Evolutionary conservation across 1,140 invertebrate species (phyloP), one percentile per base, ranked within the genome.

Genomic region (Sitophilus oryzae): DNA sequence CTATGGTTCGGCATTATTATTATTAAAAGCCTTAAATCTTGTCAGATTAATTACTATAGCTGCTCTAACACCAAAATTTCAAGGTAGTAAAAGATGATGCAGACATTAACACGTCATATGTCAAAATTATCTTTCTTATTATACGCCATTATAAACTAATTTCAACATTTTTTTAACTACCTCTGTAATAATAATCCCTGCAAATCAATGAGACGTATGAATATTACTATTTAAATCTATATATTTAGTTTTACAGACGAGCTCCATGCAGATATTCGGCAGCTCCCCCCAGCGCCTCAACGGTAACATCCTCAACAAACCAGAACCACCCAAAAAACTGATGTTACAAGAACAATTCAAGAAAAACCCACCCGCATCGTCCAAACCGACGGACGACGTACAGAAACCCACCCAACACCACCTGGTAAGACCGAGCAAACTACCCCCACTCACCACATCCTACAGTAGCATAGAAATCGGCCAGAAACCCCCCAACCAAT

Each of bases 221-320:
- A n/a, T n/a, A n/a, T n/a, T n/a, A n/a, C n/a, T n/a, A n/a, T n/a
- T n/a, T n/a, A n/a, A n/a, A n/a, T 35, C 36, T 16, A 23, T 45
- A 47, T 35, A 47, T 49, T 11, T 25, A 56, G 53, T 56, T 22
- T 40, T 56, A 9, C 53, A 56, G 36, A 56, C 53, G 2, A 56
- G 53, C 40, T 48, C 18, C 15, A 66, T 84, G 19, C 73, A 75
- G 44, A 68, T 77, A 2, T 75, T 77, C 46, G 68, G 48, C 6
- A 44, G 43, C 8, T 52, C 42, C 15, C 41, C 51, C 0, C 48
- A 52, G 21, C 53, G 36, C 19, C 14, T 60, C n/a, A 60, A 60
- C 45, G 55, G 59, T 9, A 49, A 36, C 20, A 38, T 48, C 37
- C 37, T 42, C 19, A 22, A 18, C 18, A 47, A 58, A 43, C 20